Evolutionary conservation across 2,113 vertebrate genomes (phyloP), one percentile per base, ranked within the genome.

Genomic region (Rhabdornis inornatus): DNA sequence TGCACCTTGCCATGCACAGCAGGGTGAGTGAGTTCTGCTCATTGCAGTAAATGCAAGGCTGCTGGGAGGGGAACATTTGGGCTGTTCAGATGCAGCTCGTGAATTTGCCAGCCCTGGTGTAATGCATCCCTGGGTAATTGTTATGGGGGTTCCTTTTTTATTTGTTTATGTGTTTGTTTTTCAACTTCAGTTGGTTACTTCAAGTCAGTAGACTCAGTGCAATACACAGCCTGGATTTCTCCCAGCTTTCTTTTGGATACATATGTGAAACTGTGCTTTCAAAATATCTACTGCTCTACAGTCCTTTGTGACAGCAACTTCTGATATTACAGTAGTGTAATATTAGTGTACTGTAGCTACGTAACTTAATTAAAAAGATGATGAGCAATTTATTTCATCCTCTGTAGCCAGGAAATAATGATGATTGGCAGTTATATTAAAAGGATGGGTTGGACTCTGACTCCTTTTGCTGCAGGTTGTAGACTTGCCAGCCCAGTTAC

Each of bases 401-500:
- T 89, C 13, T 35, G 20, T 18, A 84, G 44, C 23, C 81, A 60
- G 61, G 39, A 82, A 55, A 60, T 59, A 47, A 68, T 30, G 69
- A 28, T 84, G 57, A 75, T 68, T 4, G 18, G 53, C 24, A 76
- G 37, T 60, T 81, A 12, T 18, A 56, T 55, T 40, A 25, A 84
- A 93, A 85, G 57, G 24, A 39, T n/a, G 61, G n/a, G 3, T 75
- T 79, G 39, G 56, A 66, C 39, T 83, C 56, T 13, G 42, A n/a
- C 45, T 80, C 35, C 10, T 82, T 83, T 72, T 82, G 33, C 61
- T 87, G 74, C 65, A 75, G 68, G 39, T 55, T 96, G 52, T 66
- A 78, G 80, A 35, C 60, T 91, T 95, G 80, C 89, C 83, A 96
- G 56, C 31, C 50, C 64, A 53, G 52, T 74, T 53, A 70, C 72